These are phyloP conservation scores for Spizella passerina DNA, from an alignment of 2,797 vertebrate species.

Conservation along the genomic window DNA sequence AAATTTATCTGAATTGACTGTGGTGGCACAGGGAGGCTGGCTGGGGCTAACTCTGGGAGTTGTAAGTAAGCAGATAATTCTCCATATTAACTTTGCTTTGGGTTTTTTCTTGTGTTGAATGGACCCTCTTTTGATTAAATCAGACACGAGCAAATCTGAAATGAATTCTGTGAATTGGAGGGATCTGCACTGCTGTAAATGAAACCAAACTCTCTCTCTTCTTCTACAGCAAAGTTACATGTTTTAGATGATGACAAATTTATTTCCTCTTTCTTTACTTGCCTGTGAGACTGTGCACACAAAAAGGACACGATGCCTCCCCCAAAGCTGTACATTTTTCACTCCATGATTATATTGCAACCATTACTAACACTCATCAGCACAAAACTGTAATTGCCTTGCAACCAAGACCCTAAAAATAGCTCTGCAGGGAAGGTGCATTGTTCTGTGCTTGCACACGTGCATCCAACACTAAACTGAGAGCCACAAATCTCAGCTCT, in stretches of 20 bases:
- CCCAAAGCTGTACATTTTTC: background rate
- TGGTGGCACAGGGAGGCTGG: constrained; percentile 76
- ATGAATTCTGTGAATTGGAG: background rate
- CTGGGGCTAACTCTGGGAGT: constrained; percentile 76
- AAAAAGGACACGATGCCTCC: background rate
- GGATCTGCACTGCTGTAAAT: background rate
- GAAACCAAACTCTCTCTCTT: background rate
- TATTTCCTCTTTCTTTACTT: background rate
- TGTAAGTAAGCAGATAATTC: constrained; percentile 67
- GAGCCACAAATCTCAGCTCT: background rate
- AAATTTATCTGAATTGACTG: constrained; percentile 84
- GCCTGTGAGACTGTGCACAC: background rate
- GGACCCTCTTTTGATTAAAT: background rate
- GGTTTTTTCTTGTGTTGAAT: background rate
- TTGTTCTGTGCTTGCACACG: constrained; percentile 24
- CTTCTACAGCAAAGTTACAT: background rate
- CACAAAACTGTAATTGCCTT: background rate
- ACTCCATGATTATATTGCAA: background rate
- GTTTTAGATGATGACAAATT: background rate
- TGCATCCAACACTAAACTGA: background rate
- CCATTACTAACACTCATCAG: background rate
- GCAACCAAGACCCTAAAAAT: constrained; percentile 43
- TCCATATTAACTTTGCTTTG: background rate
- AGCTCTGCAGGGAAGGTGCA: constrained; percentile 1
- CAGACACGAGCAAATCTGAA: background rate